Evolutionary conservation across 2,888 invertebrate genomes (phyloP).

Genomic region (Nemotelus nigrinus): DNA sequence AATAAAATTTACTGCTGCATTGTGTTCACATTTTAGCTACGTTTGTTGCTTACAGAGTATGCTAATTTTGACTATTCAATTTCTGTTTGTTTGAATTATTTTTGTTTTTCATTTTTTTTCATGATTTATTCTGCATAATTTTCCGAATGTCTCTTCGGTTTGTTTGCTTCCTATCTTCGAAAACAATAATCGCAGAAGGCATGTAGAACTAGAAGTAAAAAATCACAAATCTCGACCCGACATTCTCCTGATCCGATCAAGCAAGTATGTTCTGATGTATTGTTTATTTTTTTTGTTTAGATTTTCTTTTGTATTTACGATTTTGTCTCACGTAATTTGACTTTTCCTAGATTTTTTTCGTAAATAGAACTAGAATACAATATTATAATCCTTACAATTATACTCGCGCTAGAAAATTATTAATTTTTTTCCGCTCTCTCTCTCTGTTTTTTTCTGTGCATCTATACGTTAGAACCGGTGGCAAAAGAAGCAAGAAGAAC

Average conservation of each 20-base stretch:
- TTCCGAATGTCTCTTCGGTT: slow-evolving; percentile 6
- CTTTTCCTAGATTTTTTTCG: background rate
- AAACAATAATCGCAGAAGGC: slow-evolving; percentile 24
- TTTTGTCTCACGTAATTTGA: too few relatives aligned
- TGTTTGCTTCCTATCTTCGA: background rate
- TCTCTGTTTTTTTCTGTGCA: slow-evolving; percentile 33
- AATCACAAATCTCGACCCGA: background rate
- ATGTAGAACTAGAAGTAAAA: slow-evolving; percentile 21
- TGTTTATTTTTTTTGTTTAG: slow-evolving; percentile 35
- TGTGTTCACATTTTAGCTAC: slow-evolving; percentile 3
- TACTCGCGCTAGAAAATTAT: slow-evolving; percentile 2
- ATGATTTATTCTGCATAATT: background rate
- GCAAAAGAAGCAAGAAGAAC: slow-evolving; percentile 60
- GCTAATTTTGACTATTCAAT: slow-evolving; percentile 47
- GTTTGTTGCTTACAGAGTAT: slow-evolving; percentile 7
- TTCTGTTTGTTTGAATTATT: slow-evolving; percentile 38
- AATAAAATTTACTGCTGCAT: background rate
- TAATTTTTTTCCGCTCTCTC: slow-evolving; percentile 2
- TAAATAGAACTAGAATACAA: too few relatives aligned
- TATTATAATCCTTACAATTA: background rate
- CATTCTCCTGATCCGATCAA: slow-evolving; percentile 3
- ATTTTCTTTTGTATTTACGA: slow-evolving; percentile 25
- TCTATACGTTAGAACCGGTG: slow-evolving; percentile 57
- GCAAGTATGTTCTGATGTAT: slow-evolving; percentile 20
- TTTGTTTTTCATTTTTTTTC: slow-evolving; percentile 33